Conservation (phyloP, 2,113 vertebrate species). For the Chauna torquata region DNA sequence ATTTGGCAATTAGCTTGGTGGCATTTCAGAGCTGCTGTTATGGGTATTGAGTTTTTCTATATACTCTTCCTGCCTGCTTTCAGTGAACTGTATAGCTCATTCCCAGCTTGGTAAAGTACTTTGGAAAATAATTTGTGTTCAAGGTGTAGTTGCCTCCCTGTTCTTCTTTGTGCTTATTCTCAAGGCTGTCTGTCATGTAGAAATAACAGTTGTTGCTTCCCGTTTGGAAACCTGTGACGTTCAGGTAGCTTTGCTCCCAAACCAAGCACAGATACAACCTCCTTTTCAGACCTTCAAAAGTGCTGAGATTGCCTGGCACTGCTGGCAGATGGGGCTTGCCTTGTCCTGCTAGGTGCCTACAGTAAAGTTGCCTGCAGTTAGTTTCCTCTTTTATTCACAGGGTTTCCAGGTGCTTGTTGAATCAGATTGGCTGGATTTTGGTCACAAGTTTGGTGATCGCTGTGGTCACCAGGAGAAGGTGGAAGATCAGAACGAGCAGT, state of each 20-base stretch:
- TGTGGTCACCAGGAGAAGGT: constrained; percentile 96
- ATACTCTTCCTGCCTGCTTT: neutral
- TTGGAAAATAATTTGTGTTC: neutral
- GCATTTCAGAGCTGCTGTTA: neutral
- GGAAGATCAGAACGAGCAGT: constrained; percentile 95
- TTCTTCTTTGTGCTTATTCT: neutral
- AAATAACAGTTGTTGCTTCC: neutral
- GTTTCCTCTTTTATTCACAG: constrained; percentile 64
- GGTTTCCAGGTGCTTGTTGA: constrained; percentile 98
- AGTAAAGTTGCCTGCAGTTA: neutral
- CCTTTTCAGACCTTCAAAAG: neutral
- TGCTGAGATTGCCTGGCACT: neutral
- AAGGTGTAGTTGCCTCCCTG: neutral
- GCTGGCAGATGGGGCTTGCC: neutral
- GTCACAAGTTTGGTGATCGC: constrained; percentile 97
- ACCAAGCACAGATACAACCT: neutral
- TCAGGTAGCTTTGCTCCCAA: neutral
- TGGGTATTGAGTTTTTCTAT: neutral
- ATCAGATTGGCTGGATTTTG: constrained; percentile 96
- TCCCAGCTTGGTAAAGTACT: neutral
- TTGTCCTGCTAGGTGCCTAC: rapidly evolving
- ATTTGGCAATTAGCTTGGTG: neutral
- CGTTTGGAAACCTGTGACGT: neutral
- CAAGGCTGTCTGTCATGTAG: neutral
- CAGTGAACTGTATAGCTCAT: neutral